Base-by-base conservation (phyloP, 2,113 vertebrate species). In the Saguinus imperator region DNA sequence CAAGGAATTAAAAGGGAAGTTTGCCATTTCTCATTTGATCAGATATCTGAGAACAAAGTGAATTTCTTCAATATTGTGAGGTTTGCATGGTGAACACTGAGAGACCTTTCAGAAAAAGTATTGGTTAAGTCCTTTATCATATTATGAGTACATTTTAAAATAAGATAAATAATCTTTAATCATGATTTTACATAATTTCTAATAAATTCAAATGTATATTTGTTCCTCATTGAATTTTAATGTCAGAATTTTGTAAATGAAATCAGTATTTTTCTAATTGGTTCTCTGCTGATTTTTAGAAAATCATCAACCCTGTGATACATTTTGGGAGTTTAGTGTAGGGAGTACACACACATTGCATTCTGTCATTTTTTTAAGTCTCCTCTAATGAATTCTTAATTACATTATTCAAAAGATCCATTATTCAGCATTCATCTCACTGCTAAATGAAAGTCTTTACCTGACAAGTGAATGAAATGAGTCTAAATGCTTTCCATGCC, bases 331-430 rank as follows among this genome's bases (percentile, higher is more conserved):
- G 90, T 97, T 98, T 98, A 98, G 91, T 97, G 70, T 75, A 86
- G 76, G 45, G 82, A 98, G 96, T 98, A 98, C 68, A 98, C 94
- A 98, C 85, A 95, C 95, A 97, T 77, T 98, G 98, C 97, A 98
- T 98, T 98, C 98, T 97, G 88, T 97, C 97, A 94, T 97, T 98
- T 98, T 98, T 97, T 98, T 97, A 97, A 97, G 95, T 84, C 91
- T 95, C 98, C 97, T 98, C 98, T 98, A 98, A 98, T 99, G 98
- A 99, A 98, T 98, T 99, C 98, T 99, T 99, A 99, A 99, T 99
- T 98, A 98, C 98, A 98, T 98, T 99, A 98, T 98, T 98, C 98
- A 99, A 99, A 98, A 98, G 98, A 98, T 98, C 98, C 98, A 98
- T 98, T 99, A 98, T 99, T 98, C 98, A 98, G 98, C 98, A 98